These are phyloP conservation scores for Clavelina lepadiformis DNA, from an alignment of 23 tunicate genomes.

Conservation along the genomic window DNA sequence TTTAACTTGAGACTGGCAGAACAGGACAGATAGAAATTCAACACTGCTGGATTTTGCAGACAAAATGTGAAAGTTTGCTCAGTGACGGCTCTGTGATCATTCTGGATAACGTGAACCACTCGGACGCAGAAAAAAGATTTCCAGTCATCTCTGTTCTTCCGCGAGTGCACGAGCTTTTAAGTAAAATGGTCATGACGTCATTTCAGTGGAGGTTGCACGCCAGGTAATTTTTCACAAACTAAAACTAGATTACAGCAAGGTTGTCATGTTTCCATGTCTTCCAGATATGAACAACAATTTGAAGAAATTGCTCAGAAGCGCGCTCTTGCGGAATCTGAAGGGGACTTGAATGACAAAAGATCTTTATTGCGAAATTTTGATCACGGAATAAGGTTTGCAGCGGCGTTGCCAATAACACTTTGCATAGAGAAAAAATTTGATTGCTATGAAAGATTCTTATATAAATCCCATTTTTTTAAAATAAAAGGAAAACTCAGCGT, in stretches of 20 bases:
- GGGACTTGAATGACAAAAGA: constrained; percentile 48
- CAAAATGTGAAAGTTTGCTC: constrained; percentile 42
- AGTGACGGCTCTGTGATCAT: constrained; percentile 55
- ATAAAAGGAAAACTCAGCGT: constrained; percentile 33
- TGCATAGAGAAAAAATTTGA: neutral
- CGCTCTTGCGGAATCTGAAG: constrained; percentile 36
- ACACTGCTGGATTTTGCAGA: too few relatives aligned
- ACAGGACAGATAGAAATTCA: too few relatives aligned
- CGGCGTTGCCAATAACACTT: neutral
- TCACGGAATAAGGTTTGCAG: constrained; percentile 47
- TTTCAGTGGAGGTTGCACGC: constrained; percentile 84
- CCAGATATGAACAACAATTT: constrained; percentile 56
- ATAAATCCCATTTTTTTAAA: neutral
- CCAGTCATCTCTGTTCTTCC: constrained; percentile 78
- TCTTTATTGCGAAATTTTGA: constrained; percentile 39
- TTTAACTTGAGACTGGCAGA: too few relatives aligned
- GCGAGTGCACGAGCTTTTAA: constrained; percentile 54
- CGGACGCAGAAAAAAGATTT: constrained; percentile 65
- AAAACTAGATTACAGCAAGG: neutral
- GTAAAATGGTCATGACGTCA: constrained; percentile 53
- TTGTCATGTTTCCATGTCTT: neutral
- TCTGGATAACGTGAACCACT: constrained; percentile 71
- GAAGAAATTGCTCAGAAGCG: constrained; percentile 38
- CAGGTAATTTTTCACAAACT: constrained; percentile 49
- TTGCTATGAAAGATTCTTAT: neutral